Evolutionary conservation across 2,888 invertebrate species (phyloP).

Genomic region (Dascillus cervinus): DNA sequence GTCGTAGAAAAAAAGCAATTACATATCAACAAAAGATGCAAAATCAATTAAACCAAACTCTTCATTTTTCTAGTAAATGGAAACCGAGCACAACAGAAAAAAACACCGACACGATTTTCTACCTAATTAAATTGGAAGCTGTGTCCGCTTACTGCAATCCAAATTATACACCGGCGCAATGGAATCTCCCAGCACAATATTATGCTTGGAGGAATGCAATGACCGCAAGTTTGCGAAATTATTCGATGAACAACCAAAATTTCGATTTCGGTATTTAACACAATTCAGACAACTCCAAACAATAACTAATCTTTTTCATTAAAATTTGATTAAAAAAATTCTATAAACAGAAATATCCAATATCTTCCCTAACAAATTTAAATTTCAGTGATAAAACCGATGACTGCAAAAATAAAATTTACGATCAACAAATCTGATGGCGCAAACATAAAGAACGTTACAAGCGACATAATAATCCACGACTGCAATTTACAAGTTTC

Average conservation of each 20-base stretch:
- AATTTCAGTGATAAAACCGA: constrained; percentile 67
- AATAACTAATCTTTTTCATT: too few species aligned
- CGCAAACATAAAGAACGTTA: constrained; percentile 54
- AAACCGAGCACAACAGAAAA: constrained; percentile 54
- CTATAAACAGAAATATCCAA: too few species aligned
- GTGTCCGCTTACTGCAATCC: constrained; percentile 73
- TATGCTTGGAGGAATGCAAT: constrained; percentile 70
- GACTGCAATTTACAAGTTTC: constrained; percentile 70
- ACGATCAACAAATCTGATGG: constrained; percentile 50
- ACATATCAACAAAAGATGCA: too few species aligned
- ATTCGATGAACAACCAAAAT: constrained; percentile 67
- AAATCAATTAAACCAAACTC: constrained; percentile 4
- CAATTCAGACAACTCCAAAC: too few species aligned
- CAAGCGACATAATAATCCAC: constrained; percentile 63
- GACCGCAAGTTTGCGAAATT: constrained; percentile 66
- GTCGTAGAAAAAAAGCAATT: too few species aligned
- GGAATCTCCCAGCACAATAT: constrained; percentile 51
- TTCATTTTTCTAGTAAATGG: constrained; percentile 56
- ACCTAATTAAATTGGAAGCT: constrained; percentile 68
- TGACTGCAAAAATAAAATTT: constrained; percentile 69
- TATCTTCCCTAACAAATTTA: too few species aligned
- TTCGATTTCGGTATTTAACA: constrained; percentile 79
- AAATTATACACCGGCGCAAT: constrained; percentile 43
- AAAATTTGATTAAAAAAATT: too few species aligned
- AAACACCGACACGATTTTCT: constrained; percentile 46